Evolutionary conservation across 2,888 invertebrate species (phyloP), one percentile per base, ranked within the genome.

Genomic region (Autographa pulchrina): DNA sequence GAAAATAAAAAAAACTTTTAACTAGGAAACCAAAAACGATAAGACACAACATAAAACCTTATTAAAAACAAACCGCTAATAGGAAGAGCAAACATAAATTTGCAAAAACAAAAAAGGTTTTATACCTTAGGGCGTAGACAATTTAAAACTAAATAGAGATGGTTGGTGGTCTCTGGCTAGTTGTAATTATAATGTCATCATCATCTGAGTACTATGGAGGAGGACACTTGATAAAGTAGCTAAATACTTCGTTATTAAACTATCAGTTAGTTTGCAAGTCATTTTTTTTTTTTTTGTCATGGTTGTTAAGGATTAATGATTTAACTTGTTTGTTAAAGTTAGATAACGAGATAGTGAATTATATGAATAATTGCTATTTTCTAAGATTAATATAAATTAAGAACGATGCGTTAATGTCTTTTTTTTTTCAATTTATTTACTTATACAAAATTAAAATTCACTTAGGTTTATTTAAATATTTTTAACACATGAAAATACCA

Each of bases 151-250:
- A 79, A 81, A 75, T 81, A 64, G 58, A 56, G 6, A 41, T 56
- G 13, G 75, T 16, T 59, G 84, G 85, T 85, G 85, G 84, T 78
- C 85, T 43, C 35, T 67, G 69, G 70, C 62, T 73, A 73, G 31
- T 59, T 70, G 72, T 85, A 78, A 86, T 85, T 85, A 84, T 67
- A 80, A 76, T 7, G 81, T 74, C 84, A 80, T 86, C 76, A 85
- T 80, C 82, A 75, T 83, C 81, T 79, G 60, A 70, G 31, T 61
- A 0, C 18, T 31, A 35, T 7, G 25, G 65, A 71, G 67, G 62
- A 72, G 65, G 71, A 71, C 68, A 74, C 72, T 79, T 74, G 77
- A 75, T 74, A 70, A 48, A 68, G 70, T 32, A 74, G 70, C 69
- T 81, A 52, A 56, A 35, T 35, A 18, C 60, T 52, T 5, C 71